A percentile compares a stretch with the other conserved stretches of the same genome.
Evolutionary conservation across 2,888 invertebrate species (phyloP).

Genomic region (Scaptodrosophila latifasciaeformis): DNA sequence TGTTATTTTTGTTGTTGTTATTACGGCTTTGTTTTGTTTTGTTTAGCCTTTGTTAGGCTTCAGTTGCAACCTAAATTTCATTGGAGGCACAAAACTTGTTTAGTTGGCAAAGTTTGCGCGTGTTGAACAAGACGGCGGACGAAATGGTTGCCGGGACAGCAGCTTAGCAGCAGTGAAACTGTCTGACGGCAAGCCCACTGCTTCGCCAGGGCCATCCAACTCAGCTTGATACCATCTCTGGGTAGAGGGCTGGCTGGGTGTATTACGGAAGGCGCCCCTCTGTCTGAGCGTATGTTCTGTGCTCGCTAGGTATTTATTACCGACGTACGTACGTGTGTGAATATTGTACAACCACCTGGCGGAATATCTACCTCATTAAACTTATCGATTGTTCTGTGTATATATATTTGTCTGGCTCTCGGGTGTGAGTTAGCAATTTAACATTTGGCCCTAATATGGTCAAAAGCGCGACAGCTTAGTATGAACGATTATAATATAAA

Average conservation of each 20-base stretch:
- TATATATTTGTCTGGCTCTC: no score
- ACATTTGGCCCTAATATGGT: conserved; percentile 65
- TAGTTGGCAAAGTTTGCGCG: conserved; percentile 67
- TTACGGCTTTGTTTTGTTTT: conserved; percentile 41
- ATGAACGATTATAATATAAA: no score
- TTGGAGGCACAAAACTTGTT: conserved; percentile 68
- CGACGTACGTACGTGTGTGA: no score
- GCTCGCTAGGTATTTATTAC: no score
- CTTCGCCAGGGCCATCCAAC: conserved; percentile 17
- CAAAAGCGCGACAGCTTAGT: conserved; percentile 29
- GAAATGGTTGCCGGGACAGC: no score
- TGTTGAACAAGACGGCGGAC: conserved; percentile 59
- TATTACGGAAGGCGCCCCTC: no score
- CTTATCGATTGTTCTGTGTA: conserved; percentile 1
- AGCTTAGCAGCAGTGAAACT: conserved; percentile 34
- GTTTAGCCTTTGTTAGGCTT: conserved; percentile 64
- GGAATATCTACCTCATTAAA: neutral
- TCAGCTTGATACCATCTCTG: no score
- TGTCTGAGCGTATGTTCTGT: no score
- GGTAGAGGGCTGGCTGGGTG: no score
- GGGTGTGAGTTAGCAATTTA: conserved; percentile 69
- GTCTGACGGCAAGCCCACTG: conserved; percentile 38
- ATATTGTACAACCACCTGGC: no score
- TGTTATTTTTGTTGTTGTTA: conserved; percentile 25
- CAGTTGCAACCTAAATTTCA: conserved; percentile 70